Base-by-base conservation (phyloP, 2,113 vertebrate species). In the Ovis aries region DNA sequence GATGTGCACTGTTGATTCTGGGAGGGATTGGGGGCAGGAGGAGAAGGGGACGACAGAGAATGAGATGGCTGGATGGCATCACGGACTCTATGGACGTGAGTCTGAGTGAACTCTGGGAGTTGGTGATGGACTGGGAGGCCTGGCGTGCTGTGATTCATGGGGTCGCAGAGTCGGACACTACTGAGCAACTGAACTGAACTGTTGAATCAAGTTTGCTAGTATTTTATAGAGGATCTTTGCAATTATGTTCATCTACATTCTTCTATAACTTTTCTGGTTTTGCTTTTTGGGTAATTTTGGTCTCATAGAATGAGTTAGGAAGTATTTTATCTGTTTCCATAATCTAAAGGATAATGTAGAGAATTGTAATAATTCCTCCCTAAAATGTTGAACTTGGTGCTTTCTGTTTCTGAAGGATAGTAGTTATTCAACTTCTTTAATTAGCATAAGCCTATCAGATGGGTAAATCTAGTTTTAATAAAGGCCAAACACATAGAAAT, bases 151-250 rank as follows among this genome's bases (percentile, higher is more conserved):
- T 0, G 1, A 59, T 59, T 59, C 57, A 27, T 59, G 57, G 10
- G 2, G 4, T 59, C 3, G 2, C 57, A 59, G 57, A 59, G 57
- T 27, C 0, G 2, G 57, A 59, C 4, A 27, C 1, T 1, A 27
- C 25, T 59, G 25, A 59, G 10, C 0, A 0, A 59, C 57, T 59
- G 57, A 50, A 50, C 16, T 53, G 53, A 59, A 48, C 29, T 48
- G 15, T 16, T 87, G 12, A 45, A 33, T 93, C 48, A 25, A 13
- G 29, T 78, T 60, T 87, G 55, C 7, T 87, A 78, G 77, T 78
- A 40, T 59, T 74, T 85, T 91, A 55, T 23, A 87, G 25, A 52
- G 17, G 6, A 40, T 60, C 57, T 87, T 77, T 17, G n/a, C 17
- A 31, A 52, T 14, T 31, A 23, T 33, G n/a, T 53, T 92, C 27